A percentile compares a stretch with the other conserved stretches of the same genome.
These are phyloP conservation scores for Drosophila azteca DNA, from an alignment of 1,140 invertebrate species.

Conservation along the genomic window DNA sequence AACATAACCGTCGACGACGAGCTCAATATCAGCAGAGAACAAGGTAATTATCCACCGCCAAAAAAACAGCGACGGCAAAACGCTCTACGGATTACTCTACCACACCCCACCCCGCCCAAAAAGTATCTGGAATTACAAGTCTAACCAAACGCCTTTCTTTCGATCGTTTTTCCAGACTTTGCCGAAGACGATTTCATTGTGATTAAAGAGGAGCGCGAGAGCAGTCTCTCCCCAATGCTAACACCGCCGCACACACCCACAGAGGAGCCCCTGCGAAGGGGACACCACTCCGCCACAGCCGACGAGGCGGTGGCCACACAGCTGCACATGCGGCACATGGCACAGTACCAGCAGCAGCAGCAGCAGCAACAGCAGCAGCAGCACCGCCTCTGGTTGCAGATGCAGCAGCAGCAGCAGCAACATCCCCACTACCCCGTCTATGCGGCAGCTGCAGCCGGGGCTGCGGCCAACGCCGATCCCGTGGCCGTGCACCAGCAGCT, in stretches of 20 bases:
- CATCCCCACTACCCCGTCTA: conserved; percentile 64
- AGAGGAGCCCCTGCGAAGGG: conserved; percentile 83
- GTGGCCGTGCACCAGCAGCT: conserved; percentile 85
- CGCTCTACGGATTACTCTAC: neutral
- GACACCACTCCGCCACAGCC: conserved; percentile 63
- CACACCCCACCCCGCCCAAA: too few species aligned
- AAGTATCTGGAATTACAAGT: neutral
- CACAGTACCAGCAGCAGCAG: conserved; percentile 70
- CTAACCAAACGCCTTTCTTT: conserved; percentile 10
- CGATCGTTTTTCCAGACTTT: conserved; percentile 52
- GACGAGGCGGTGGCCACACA: conserved; percentile 67
- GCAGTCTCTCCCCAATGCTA: conserved; percentile 86
- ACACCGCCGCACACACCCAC: conserved; percentile 90
- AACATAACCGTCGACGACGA: conserved; percentile 83
- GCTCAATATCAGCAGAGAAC: conserved; percentile 78
- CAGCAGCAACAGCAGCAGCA: conserved; percentile 67
- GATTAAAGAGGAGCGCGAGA: conserved; percentile 87
- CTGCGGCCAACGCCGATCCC: conserved; percentile 71
- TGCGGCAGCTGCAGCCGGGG: conserved; percentile 27
- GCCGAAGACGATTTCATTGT: conserved; percentile 84
- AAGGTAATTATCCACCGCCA: conserved; percentile 66
- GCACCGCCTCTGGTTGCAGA: conserved; percentile 73
- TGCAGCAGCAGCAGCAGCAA: conserved; percentile 59
- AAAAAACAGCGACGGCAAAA: conserved; percentile 60
- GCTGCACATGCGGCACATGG: conserved; percentile 70